Evolutionary conservation across 1,140 invertebrate species (phyloP).

Genomic region (Cotesia glomerata): DNA sequence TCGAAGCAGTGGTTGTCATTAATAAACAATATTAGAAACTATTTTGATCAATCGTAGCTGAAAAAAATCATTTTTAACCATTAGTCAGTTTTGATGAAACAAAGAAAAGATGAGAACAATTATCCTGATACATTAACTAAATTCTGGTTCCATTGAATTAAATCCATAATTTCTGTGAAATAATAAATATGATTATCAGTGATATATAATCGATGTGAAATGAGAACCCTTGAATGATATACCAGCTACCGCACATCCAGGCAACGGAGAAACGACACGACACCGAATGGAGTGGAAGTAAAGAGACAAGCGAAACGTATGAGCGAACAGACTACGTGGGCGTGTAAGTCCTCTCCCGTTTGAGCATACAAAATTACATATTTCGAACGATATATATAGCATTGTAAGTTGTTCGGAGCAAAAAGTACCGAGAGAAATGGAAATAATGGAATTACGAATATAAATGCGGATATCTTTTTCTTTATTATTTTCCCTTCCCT

Average conservation of each 20-base stretch:
- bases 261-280: constrained; percentile 40
- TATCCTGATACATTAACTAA: no score
- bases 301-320: constrained; percentile 38
- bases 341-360: constrained; percentile 37
- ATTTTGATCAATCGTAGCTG: background rate
- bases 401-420: constrained; percentile 6
- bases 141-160: no score
- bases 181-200: no score
- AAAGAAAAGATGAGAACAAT: no score
- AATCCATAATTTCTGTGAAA: no score
- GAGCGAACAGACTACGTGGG: constrained; percentile 44
- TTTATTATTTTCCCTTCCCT: no score
- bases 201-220: constrained; percentile 14
- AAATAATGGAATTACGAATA: constrained; percentile 25
- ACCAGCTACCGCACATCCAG: constrained; percentile 37
- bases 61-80: no score
- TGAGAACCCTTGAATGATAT: constrained; percentile 40
- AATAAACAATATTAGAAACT: background rate
- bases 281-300: background rate
- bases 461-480: constrained; percentile 17
- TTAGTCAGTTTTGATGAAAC: no score
- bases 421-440: constrained; percentile 38
- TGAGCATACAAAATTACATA: constrained; percentile 53
- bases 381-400: constrained; percentile 34
- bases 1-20: constrained; percentile 36